Conservation (phyloP, 2,888 invertebrate species). For the Hydropsyche betteni region DNA sequence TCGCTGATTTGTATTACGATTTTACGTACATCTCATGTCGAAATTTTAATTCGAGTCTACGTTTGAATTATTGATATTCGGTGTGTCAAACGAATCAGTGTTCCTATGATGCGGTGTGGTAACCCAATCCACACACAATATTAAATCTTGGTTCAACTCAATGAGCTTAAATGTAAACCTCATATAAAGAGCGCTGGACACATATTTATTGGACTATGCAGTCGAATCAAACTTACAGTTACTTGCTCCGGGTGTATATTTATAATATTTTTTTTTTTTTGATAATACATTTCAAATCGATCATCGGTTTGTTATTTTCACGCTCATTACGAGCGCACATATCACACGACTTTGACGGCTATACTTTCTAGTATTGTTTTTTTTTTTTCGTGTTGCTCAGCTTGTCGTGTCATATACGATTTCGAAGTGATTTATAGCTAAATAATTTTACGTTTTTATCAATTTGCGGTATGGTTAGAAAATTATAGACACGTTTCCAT, state of each 20-base stretch:
- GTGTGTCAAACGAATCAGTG: slow-evolving; percentile 38
- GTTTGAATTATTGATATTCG: background rate
- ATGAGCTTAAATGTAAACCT: slow-evolving; percentile 42
- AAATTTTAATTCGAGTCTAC: background rate
- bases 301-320: slow-evolving; percentile 1
- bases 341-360: background rate
- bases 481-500: no score
- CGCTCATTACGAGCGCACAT: background rate
- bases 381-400: no score
- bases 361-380: slow-evolving; percentile 17
- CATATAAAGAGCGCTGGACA: slow-evolving; percentile 41
- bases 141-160: slow-evolving; percentile 41
- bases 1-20: background rate
- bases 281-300: background rate
- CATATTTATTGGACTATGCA: slow-evolving; percentile 38
- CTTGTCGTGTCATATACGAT: no score
- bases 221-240: slow-evolving; percentile 16
- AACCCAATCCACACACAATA: slow-evolving; percentile 39
- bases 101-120: slow-evolving; percentile 24
- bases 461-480: no score
- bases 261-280: background rate
- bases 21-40: background rate
- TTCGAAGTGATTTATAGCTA: slow-evolving; percentile 14
- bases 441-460: slow-evolving; percentile 5
- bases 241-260: background rate